These are phyloP conservation scores for Pleuronectes platessa DNA, from an alignment of 2,113 vertebrate genomes.

Conservation along the genomic window DNA sequence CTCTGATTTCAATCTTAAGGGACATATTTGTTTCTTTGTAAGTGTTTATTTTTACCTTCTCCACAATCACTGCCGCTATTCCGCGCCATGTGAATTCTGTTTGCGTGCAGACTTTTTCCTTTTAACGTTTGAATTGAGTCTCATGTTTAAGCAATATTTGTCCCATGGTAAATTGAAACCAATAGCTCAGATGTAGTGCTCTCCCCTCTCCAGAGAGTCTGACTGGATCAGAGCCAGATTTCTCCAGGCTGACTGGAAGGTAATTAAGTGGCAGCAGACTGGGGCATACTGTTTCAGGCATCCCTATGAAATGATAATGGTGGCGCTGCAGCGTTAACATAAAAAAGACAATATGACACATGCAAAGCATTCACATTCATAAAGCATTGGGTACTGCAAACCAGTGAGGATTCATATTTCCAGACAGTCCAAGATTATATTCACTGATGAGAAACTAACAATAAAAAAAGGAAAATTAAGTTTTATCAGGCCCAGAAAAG, in stretches of 20 bases:
- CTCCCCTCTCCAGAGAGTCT: constrained; percentile 61
- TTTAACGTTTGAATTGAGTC: constrained; percentile 38
- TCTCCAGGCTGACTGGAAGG: constrained; percentile 69
- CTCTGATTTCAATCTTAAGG: constrained; percentile 14
- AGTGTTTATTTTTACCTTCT: neutral
- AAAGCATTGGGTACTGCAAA: constrained; percentile 1
- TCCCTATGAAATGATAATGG: constrained; percentile 66
- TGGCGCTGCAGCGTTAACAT: constrained; percentile 46
- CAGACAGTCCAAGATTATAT: neutral
- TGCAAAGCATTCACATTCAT: constrained; percentile 16
- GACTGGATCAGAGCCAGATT: constrained; percentile 73
- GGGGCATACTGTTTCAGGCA: constrained; percentile 73
- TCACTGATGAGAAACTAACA: constrained; percentile 10
- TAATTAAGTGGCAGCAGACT: constrained; percentile 80
- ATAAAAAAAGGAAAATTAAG: neutral
- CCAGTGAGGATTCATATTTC: constrained; percentile 24
- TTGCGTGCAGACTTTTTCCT: constrained; percentile 27
- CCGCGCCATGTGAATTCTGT: constrained; percentile 7
- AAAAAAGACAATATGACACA: constrained; percentile 20
- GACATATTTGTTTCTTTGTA: constrained; percentile 1
- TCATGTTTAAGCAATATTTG: constrained; percentile 55
- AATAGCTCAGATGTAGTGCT: constrained; percentile 58
- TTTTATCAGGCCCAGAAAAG: neutral
- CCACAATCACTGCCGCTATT: neutral
- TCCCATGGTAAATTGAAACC: constrained; percentile 67